Base-by-base conservation (phyloP, 2,888 invertebrate genomes). In the Parnassius glacialis region DNA sequence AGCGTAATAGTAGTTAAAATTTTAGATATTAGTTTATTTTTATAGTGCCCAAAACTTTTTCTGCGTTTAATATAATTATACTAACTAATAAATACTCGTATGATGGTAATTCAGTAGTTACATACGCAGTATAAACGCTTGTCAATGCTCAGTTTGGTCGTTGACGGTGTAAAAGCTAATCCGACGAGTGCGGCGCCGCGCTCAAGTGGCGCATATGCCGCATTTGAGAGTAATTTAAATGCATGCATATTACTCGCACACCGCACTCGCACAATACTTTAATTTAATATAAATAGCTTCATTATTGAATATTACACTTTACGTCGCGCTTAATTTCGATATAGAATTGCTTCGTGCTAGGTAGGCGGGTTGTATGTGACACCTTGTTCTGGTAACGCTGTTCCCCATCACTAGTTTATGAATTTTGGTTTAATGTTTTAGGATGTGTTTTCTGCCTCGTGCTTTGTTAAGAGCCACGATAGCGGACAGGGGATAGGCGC, bases 151-250 rank as follows among this genome's bases (percentile, higher is more conserved):
- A 58, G 63, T 67, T 70, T 62, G 62, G 65, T 60, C 58, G 57
- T 52, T 56, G 52, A 50, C 64, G 10, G n/a, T 57, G 69, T 70
- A 67, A 66, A 67, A 72, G 72, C 71, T 75, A 72, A 73, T 71
- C 68, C 70, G 62, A 59, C 62, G 65, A 56, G 63, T 57, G 57
- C 68, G 68, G 65, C 69, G 56, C 67, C 65, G 65, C 67, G 62
- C 67, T 61, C 64, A 61, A 59, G 65, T 64, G 71, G 68, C 72
- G 69, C 74, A 71, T 70, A 69, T 79, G 80, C 74, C 76, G 77
- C 84, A 84, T 85, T 85, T 84, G 75, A 80, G 72, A 71, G 81
- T 84, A 84, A 86, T 86, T 85, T 86, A 86, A 85, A 86, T 87
- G 85, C 85, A 86, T 81, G 76, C 80, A 83, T 81, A 84, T 82